phyloP scores from a whole-genome alignment of 1,140 invertebrate species.

The Camponotus vicinus region DNA sequence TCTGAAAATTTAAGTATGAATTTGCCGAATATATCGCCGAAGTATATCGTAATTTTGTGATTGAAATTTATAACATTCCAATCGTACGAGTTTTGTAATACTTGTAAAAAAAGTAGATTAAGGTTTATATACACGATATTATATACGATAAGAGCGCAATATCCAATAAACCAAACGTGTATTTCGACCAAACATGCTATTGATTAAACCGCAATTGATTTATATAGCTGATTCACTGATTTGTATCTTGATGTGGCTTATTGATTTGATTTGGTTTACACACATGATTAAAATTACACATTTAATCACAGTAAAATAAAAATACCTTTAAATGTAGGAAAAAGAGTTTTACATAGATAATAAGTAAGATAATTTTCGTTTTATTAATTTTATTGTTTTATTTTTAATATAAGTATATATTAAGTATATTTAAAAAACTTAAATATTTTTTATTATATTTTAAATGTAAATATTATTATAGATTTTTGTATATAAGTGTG shows the following conservation, averaged over 20 bases:
- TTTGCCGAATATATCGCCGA: not conserved
- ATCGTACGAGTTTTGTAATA: constrained; percentile 32
- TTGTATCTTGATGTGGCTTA: constrained; percentile 27
- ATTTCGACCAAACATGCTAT: constrained; percentile 8
- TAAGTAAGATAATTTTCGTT: not conserved
- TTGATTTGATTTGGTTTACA: constrained; percentile 22
- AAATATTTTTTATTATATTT: not conserved
- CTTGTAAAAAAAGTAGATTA: not conserved
- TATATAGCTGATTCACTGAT: constrained; percentile 44
- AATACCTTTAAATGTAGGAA: not conserved
- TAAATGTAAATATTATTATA: not conserved
- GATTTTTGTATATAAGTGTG: not conserved
- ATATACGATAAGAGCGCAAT: constrained; percentile 27
- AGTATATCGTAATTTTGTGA: not conserved
- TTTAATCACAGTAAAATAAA: constrained; percentile 2
- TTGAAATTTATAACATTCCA: constrained; percentile 8
- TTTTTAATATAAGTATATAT: not conserved
- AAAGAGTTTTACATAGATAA: not conserved
- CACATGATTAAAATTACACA: not conserved
- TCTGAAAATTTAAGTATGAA: constrained; percentile 20
- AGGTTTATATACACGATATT: not conserved
- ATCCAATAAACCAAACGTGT: constrained; percentile 23
- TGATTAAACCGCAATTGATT: constrained; percentile 44
- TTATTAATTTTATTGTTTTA: not conserved
- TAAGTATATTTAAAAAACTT: not conserved